Base-by-base conservation (phyloP, 2,113 vertebrate species). In the Cyprinodon tularosa region DNA sequence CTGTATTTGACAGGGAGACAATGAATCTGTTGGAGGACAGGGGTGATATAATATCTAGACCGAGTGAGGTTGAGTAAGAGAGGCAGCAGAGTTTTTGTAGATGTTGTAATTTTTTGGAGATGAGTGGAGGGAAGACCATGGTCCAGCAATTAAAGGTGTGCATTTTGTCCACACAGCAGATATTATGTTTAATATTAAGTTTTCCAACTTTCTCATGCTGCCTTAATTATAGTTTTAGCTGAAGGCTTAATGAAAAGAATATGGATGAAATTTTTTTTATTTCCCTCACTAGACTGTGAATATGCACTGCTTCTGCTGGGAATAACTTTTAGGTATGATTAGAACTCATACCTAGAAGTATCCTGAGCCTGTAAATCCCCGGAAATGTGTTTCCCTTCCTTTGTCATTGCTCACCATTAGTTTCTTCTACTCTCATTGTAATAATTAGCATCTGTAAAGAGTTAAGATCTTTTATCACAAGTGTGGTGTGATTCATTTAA, bases 291-390 rank as follows among this genome's bases (percentile, higher is more conserved):
- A 76, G 62, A 64, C 45, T 76, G 74, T 88, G 81, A 90, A 91
- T 85, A 91, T 92, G 77, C 80, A 88, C 85, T 70, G 81, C 67
- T 42, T 84, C 75, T 79, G 76, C 66, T 40, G 65, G 83, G 89
- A 78, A 88, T 87, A 86, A 86, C 89, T 89, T 85, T 83, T 81
- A 76, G 61, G 70, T 74, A 61, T 71, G 20, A 47, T 63, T 20
- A 29, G 79, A 86, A 89, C 76, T 78, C 84, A 6, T 20, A 57
- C 6, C 7, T 20, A 47, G 63, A 45, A 71, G 3, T 2, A n/a
- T 77, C 85, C 59, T 67, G 36, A 7, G 42, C 67, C 66, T 73
- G 48, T 63, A 83, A 81, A 64, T 66, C 17, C 65, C 14, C 48
- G 22, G 0, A 11, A 62, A 59, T 81, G 70, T 80, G 42, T 70